Percentiles rank a stretch among this genome's conserved stretches.
Conservation (phyloP, 1,140 invertebrate species). For the Drosophila jambulina region DNA sequence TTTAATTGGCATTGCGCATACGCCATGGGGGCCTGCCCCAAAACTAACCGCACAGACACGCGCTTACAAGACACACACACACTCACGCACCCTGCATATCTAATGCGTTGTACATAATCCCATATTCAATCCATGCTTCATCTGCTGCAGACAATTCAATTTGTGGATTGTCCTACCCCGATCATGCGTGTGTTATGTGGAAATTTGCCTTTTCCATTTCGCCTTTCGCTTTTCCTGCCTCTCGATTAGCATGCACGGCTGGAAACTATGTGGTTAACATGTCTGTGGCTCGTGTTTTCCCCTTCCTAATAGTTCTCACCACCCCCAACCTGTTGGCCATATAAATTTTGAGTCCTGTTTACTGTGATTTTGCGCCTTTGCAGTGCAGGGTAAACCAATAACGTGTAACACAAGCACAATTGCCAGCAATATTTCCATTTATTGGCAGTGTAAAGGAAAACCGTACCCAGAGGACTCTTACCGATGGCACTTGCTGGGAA, state of each 20-base stretch:
- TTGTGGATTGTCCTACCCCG: constrained; percentile 30
- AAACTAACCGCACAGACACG: constrained; percentile 25
- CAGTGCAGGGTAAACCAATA: constrained; percentile 11
- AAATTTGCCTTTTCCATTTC: constrained; percentile 17
- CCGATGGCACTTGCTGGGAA: constrained; percentile 4
- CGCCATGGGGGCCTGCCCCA: constrained; percentile 34
- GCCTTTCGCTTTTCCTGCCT: not conserved
- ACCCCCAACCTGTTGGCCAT: constrained; percentile 31
- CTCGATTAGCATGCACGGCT: constrained; percentile 27
- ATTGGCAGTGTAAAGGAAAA: constrained; percentile 28
- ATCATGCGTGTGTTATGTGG: constrained; percentile 51
- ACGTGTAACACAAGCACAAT: constrained; percentile 6
- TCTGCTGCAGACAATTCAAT: constrained; percentile 66
- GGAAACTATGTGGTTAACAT: constrained; percentile 30
- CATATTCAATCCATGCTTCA: constrained; percentile 60
- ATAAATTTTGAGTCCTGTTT: constrained; percentile 9
- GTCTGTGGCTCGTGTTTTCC: constrained; percentile 2
- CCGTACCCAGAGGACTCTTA: constrained; percentile 10
- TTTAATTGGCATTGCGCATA: constrained; percentile 70
- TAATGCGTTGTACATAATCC: constrained; percentile 39
- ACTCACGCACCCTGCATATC: constrained; percentile 18
- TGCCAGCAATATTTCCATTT: constrained; percentile 17
- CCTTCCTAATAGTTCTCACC: not conserved
- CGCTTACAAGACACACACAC: not conserved
- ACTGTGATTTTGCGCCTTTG: constrained; percentile 24